phyloP scores from a whole-genome alignment of 2,797 vertebrate species.

The Thripadectes ignobilis region DNA sequence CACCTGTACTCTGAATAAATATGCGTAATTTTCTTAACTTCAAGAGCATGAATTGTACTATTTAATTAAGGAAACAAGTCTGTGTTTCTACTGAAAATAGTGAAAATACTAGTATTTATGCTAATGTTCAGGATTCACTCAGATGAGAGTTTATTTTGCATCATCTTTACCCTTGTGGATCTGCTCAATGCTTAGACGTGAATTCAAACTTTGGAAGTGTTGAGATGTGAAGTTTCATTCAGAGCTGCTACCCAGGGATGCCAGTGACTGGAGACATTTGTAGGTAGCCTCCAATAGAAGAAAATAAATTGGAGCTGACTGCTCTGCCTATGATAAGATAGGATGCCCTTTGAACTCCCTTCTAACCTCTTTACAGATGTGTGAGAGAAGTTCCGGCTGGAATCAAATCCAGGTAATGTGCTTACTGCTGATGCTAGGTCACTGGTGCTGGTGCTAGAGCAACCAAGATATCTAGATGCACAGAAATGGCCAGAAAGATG shows the following conservation, averaged over 20 bases:
- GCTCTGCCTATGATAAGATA: not conserved
- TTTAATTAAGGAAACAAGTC: not conserved
- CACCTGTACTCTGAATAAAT: not conserved
- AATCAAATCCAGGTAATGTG: not conserved
- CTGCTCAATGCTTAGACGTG: not conserved
- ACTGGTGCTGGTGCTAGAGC: not conserved
- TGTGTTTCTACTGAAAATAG: not conserved
- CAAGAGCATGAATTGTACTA: not conserved
- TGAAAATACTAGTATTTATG: not conserved
- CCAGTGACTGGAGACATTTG: not conserved
- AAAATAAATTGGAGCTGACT: not conserved
- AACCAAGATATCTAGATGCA: not conserved
- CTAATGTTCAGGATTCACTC: not conserved
- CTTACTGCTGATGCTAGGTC: not conserved
- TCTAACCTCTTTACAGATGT: not conserved
- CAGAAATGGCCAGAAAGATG: not conserved
- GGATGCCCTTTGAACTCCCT: not conserved
- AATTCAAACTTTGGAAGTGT: not conserved
- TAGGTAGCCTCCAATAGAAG: not conserved
- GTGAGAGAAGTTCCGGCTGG: not conserved
- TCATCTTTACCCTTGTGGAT: not conserved
- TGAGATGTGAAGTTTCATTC: not conserved
- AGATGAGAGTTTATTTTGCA: not conserved
- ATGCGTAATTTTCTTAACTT: not conserved
- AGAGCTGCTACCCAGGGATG: accelerated